Percentiles rank a stretch among this genome's conserved stretches.
These are phyloP conservation scores for Stenoptilia bipunctidactyla DNA, from an alignment of 2,888 invertebrate species.

Conservation along the genomic window DNA sequence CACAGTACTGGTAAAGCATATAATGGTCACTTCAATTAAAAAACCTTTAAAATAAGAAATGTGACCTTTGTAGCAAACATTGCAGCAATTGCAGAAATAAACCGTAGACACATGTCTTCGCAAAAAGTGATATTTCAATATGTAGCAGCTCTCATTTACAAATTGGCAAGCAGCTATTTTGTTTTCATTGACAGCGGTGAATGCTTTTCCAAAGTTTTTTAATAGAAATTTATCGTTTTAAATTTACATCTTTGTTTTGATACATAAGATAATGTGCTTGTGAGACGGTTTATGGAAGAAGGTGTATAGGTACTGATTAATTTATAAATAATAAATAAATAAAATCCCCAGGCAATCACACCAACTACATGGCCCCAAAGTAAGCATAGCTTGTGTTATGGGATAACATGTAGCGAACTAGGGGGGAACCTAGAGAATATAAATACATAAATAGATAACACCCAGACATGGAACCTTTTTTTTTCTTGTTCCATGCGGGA, in stretches of 20 bases:
- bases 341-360: too few relatives aligned
- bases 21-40: constrained; percentile 2
- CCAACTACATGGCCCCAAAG: too few relatives aligned
- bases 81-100: background rate
- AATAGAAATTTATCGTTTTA: background rate
- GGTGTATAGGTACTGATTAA: too few relatives aligned
- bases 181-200: too few relatives aligned
- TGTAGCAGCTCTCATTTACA: background rate
- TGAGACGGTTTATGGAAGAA: background rate
- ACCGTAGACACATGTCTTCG: background rate
- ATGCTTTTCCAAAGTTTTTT: background rate
- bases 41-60: constrained; percentile 1
- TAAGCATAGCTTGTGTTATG: too few relatives aligned
- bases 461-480: too few relatives aligned
- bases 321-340: too few relatives aligned
- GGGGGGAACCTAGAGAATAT: too few relatives aligned
- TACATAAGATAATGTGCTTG: background rate
- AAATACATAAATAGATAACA: too few relatives aligned
- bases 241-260: background rate
- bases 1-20: too few relatives aligned
- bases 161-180: background rate
- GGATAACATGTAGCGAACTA: too few relatives aligned
- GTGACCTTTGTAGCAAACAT: background rate
- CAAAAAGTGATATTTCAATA: background rate
- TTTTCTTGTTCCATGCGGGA: too few relatives aligned